These are phyloP conservation scores for Sinocyclocheilus anophthalmus DNA, from an alignment of 2,113 vertebrate genomes.

Conservation along the genomic window DNA sequence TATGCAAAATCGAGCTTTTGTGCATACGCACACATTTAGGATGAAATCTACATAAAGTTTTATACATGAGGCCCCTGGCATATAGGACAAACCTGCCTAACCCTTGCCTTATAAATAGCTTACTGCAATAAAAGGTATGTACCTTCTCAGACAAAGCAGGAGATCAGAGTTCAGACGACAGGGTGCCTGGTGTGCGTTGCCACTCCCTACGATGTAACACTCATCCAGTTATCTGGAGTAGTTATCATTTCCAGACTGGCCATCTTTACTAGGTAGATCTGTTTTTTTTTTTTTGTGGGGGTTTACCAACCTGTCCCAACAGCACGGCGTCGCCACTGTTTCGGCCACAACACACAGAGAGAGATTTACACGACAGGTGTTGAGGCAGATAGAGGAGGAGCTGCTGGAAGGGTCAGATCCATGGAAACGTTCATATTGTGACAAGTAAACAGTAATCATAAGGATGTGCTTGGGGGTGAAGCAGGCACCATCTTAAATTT, in stretches of 20 bases:
- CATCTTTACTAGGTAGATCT: too few species aligned
- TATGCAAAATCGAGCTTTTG: too few species aligned
- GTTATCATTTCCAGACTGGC: too few species aligned
- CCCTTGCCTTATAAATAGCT: not conserved
- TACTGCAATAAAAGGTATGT: not conserved
- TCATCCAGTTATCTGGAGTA: too few species aligned
- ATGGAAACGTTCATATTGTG: constrained; percentile 14
- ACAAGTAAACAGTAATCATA: constrained; percentile 1
- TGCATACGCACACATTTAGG: too few species aligned
- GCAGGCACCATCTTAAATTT: not conserved
- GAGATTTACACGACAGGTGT: constrained; percentile 10
- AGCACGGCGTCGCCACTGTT: too few species aligned
- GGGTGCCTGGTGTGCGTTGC: too few species aligned
- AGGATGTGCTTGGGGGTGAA: not conserved
- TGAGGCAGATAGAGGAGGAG: constrained; percentile 1
- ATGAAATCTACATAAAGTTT: too few species aligned
- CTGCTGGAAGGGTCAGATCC: not conserved
- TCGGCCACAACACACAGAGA: constrained; percentile 1
- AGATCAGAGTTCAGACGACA: not conserved
- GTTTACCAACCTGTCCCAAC: too few species aligned
- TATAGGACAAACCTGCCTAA: not conserved
- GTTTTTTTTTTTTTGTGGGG: too few species aligned
- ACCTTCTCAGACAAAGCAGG: not conserved
- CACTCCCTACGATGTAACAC: too few species aligned
- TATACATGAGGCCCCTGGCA: too few species aligned